Percentiles rank a stretch among this genome's conserved stretches.
Evolutionary conservation across 2,888 invertebrate species (phyloP).

Genomic region (Trichopoda pennipes): DNA sequence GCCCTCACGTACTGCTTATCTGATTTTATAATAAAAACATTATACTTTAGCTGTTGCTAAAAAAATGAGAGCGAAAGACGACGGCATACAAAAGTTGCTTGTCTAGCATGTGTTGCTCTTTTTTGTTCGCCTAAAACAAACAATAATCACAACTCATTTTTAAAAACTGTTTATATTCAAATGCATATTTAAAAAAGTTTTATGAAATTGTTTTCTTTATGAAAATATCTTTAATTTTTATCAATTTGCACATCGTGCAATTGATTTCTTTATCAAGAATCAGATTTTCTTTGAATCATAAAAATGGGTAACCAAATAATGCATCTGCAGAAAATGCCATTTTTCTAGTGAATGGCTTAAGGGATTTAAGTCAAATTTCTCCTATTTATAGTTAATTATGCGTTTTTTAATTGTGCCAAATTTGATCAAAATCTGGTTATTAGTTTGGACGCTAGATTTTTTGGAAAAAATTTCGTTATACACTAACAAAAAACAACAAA

Average conservation of each 20-base stretch:
- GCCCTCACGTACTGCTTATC: conserved; percentile 57
- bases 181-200: conserved; percentile 76
- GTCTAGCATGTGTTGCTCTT: conserved; percentile 59
- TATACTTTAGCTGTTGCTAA: not conserved
- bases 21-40: conserved; percentile 37
- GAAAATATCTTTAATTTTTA: conserved; percentile 57
- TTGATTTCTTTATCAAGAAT: conserved; percentile 63
- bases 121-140: conserved; percentile 17
- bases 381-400: not conserved
- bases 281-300: conserved; percentile 74
- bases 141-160: conserved; percentile 43
- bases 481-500: conserved; percentile 11
- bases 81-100: conserved; percentile 44
- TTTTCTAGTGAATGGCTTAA: conserved; percentile 53
- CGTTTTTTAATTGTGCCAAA: conserved; percentile 28
- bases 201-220: conserved; percentile 75
- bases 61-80: conserved; percentile 23
- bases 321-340: conserved; percentile 64
- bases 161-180: conserved; percentile 64
- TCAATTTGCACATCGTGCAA: conserved; percentile 45
- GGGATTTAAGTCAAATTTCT: conserved; percentile 62
- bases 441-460: conserved; percentile 70
- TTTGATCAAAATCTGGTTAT: conserved; percentile 65
- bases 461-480: conserved; percentile 73
- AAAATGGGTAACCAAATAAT: conserved; percentile 72